Evolutionary conservation across 2,888 invertebrate genomes (phyloP), one percentile per base, ranked within the genome.

Genomic region (Subacronicta megacephala): DNA sequence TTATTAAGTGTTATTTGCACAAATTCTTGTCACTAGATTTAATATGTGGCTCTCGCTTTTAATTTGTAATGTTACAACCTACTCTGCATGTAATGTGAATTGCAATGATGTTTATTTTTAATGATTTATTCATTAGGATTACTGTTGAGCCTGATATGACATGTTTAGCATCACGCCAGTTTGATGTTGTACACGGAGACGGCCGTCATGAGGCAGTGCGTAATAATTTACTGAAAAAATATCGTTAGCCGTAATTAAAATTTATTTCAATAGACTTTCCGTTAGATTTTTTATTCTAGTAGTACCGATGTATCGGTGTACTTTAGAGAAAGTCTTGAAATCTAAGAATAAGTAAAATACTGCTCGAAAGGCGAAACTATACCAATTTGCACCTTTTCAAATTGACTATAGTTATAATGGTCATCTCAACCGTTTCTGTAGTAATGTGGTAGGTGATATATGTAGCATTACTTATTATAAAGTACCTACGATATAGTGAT

Each of bases 1-100:
- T 68, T 65, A 62, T 71, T 74, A 69, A 61, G 62, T 64, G 45
- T 54, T 62, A 50, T 56, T 40, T 66, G 78, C 78, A 80, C 75
- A 80, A 77, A 72, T 52, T 77, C 49, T 73, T 58, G 53, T 75
- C 37, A 12, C 45, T 56, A 31, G 42, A 31, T 38, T 17, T 68
- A 29, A 31, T 31, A 44, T 43, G 50, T 54, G 60, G 51, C 20
- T 44, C 42, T 53, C 38, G 53, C 33, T 50, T 17, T 42, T 49
- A 18, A 36, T 47, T 44, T 60, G 18, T 43, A 43, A 66, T 41
- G 36, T 42, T 52, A 18, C 15, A 10, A 7, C 2, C 4, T 7
- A 7, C 9, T n/a, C n/a, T n/a, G n/a, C n/a, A n/a, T n/a, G n/a
- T n/a, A n/a, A n/a, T n/a, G n/a, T n/a, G n/a, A n/a, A n/a, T n/a